Base-by-base conservation (phyloP, 2,888 invertebrate species). In the Idaea dimidiata region DNA sequence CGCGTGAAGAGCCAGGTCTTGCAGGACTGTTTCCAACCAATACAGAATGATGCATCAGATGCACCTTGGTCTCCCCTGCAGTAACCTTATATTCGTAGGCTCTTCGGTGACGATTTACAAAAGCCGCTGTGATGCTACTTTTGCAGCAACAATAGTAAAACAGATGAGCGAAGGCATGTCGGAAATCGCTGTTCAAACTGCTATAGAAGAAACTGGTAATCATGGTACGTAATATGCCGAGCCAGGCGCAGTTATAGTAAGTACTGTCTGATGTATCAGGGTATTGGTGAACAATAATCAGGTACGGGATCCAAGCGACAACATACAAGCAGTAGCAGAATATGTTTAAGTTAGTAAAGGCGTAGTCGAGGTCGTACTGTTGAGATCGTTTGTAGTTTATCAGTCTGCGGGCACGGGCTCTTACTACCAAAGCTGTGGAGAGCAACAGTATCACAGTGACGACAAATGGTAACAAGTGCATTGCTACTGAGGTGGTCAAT, bases 61-160 rank as follows among this genome's bases (percentile, higher is more conserved):
- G 96, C 7, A 96, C 96, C 32, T 95, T 84, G n/a, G 96, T 94
- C 69, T 96, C 95, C 3, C 94, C 93, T 0, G 94, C 88, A 16
- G 94, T 89, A 62, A 84, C 62, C 8, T 82, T 86, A 59, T 74
- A 75, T 54, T 93, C 91, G 1, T 17, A 10, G 17, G 18, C 6
- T 14, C 91, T 84, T 53, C 95, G 84, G 62, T 94, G 93, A 56
- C 96, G 92, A 64, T 94, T 86, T 6, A 94, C 93, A 72, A 95
- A 95, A 1, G 95, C 94, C 24, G 95, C 94, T 6, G 95, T 95
- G 0, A 86, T 31, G 2, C 74, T 72, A 8, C 95, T 96, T 82
- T 96, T 97, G 86, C 96, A 97, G 80, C 95, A 96, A 78, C 96
- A 96, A 76, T 97, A 97, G 77, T 96, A 95, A 78, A 96, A 97